Evolutionary conservation across 2,113 vertebrate species (phyloP).

Genomic region (Synchiropus splendidus): DNA sequence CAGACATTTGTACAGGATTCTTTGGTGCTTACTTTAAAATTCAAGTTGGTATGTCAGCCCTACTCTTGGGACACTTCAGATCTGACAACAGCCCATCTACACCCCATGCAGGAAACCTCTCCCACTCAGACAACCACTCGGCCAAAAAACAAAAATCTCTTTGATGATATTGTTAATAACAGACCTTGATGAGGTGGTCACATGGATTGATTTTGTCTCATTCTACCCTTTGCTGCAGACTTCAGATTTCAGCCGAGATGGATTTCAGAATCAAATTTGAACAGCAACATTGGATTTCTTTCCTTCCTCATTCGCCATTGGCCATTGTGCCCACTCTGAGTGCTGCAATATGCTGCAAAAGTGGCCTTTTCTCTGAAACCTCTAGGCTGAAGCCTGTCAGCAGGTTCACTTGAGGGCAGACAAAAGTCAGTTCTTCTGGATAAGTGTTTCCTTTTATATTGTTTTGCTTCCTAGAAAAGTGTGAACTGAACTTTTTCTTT

Average conservation of each 20-base stretch:
- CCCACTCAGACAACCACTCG: conserved; percentile 37
- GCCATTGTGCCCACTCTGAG: conserved; percentile 20
- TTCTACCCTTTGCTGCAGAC: no score
- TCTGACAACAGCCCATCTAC: conserved; percentile 53
- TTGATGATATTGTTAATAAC: no score
- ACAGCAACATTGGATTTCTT: conserved; percentile 31
- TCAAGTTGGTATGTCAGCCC: conserved; percentile 29
- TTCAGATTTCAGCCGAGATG: background rate
- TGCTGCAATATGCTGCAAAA: conserved; percentile 25
- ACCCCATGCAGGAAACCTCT: conserved; percentile 63
- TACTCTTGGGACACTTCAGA: conserved; percentile 38
- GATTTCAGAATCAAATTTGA: conserved; percentile 17
- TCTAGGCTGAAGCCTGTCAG: conserved; percentile 1
- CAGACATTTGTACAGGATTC: no score
- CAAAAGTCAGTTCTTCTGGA: conserved; percentile 9
- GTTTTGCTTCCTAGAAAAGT: conserved; percentile 28
- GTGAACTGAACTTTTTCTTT: conserved; percentile 16
- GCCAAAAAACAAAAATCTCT: background rate
- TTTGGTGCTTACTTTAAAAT: conserved; percentile 16
- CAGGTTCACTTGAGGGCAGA: conserved; percentile 21
- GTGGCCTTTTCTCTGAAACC: conserved; percentile 34
- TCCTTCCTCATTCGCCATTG: conserved; percentile 12
- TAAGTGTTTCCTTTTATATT: conserved; percentile 33
- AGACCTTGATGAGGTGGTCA: no score
- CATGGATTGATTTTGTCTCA: no score